Percentiles rank a stretch among this genome's conserved stretches.
Evolutionary conservation across 2,888 invertebrate genomes (phyloP).

Genomic region (Prostheceraeus crozeri): DNA sequence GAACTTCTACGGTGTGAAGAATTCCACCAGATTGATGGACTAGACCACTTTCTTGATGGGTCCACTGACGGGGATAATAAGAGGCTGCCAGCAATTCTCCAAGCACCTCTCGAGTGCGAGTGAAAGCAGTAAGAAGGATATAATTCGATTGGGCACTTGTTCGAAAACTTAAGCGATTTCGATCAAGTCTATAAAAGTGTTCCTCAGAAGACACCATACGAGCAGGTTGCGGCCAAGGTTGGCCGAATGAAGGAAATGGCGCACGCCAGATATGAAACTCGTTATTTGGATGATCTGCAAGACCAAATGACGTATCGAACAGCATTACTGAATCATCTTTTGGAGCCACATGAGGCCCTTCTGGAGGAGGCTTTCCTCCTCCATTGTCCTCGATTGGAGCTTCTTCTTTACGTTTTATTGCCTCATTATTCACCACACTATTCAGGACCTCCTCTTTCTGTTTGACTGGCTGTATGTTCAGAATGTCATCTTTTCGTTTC

Average conservation of each 20-base stretch:
- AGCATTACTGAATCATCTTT: background rate
- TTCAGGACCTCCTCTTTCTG: too few relatives aligned
- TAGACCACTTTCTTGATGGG: constrained; percentile 11
- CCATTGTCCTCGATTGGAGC: too few relatives aligned
- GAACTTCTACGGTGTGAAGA: constrained; percentile 61
- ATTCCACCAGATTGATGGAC: constrained; percentile 46
- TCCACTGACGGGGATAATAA: constrained; percentile 33
- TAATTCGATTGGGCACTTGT: too few relatives aligned
- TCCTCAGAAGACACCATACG: too few relatives aligned
- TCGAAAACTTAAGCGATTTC: too few relatives aligned
- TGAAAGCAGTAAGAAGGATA: constrained; percentile 20
- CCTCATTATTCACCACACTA: too few relatives aligned
- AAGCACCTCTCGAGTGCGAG: constrained; percentile 11
- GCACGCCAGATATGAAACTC: constrained; percentile 46
- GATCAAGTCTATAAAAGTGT: too few relatives aligned
- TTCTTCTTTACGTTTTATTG: too few relatives aligned
- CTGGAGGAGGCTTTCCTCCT: background rate
- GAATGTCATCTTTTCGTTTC: too few relatives aligned
- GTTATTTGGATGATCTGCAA: constrained; percentile 1
- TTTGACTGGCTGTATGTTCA: too few relatives aligned
- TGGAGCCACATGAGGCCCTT: background rate
- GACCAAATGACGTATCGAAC: background rate
- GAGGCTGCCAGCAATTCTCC: constrained; percentile 46
- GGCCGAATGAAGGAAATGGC: constrained; percentile 58
- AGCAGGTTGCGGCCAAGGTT: constrained; percentile 67